Evolutionary conservation across 2,888 invertebrate genomes (phyloP).

Genomic region (Ichneumon xanthorius): DNA sequence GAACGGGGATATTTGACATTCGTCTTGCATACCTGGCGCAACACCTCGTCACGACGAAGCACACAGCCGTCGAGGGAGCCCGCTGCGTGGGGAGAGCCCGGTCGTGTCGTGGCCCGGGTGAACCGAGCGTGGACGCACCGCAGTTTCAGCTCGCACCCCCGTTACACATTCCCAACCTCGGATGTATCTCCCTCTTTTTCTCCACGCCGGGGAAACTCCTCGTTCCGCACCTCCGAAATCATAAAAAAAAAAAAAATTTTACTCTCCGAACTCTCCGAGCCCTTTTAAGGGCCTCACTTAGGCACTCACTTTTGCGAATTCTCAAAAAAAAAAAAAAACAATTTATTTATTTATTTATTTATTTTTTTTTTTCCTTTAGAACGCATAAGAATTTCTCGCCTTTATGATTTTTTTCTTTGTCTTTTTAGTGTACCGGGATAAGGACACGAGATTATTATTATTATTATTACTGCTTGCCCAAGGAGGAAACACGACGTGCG

Average conservation of each 20-base stretch:
- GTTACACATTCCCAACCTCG: slow-evolving; percentile 42
- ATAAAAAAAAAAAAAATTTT: too few relatives aligned
- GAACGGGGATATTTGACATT: background rate
- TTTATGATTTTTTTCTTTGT: too few relatives aligned
- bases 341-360: background rate
- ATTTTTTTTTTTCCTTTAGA: background rate
- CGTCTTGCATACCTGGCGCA: slow-evolving; percentile 33
- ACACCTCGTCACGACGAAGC: slow-evolving; percentile 23
- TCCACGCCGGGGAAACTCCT: background rate
- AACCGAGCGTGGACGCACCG: slow-evolving; percentile 32
- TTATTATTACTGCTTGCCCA: background rate
- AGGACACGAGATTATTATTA: background rate
- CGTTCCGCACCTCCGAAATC: background rate
- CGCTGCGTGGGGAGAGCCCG: background rate
- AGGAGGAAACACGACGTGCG: slow-evolving; percentile 1
- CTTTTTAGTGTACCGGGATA: background rate
- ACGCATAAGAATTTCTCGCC: background rate
- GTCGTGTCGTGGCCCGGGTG: background rate
- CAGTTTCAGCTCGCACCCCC: slow-evolving; percentile 33
- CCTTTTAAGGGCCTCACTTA: slow-evolving; percentile 5
- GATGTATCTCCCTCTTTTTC: slow-evolving; percentile 9
- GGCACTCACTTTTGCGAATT: slow-evolving; percentile 1
- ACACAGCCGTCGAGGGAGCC: slow-evolving; percentile 11
- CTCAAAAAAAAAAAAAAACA: background rate
- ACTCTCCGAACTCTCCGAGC: background rate